A percentile compares a stretch with the other conserved stretches of the same genome.
These are phyloP conservation scores for Philopedon plagiatum DNA, from an alignment of 2,888 invertebrate species.

Conservation along the genomic window DNA sequence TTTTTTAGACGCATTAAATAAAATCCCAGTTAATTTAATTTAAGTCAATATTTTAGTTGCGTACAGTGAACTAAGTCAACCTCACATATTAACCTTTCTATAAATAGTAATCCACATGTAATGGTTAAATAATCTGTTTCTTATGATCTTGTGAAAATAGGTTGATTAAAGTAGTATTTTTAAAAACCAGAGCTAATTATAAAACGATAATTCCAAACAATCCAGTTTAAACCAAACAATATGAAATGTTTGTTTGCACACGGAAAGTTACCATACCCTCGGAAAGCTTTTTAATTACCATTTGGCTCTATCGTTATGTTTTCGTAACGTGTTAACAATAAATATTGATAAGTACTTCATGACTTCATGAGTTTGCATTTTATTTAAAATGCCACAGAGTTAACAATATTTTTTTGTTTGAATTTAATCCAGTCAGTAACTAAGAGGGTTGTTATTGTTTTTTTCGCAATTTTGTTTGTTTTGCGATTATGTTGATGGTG, in stretches of 20 bases:
- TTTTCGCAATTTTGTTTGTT: no score
- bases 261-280: background rate
- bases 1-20: no score
- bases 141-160: slow-evolving; percentile 23
- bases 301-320: background rate
- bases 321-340: background rate
- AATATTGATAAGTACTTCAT: background rate
- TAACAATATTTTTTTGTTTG: no score
- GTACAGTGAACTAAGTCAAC: background rate
- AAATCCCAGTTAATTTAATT: no score
- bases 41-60: background rate
- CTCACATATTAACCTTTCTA: slow-evolving; percentile 23
- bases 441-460: no score
- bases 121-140: slow-evolving; percentile 10
- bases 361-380: background rate
- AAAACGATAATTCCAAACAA: background rate
- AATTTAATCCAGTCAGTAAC: no score
- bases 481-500: no score
- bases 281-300: slow-evolving; percentile 10
- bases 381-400: background rate
- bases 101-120: slow-evolving; percentile 1
- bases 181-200: slow-evolving; percentile 10
- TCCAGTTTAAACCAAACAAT: slow-evolving; percentile 1
- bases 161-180: slow-evolving; percentile 18
- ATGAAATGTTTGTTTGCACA: background rate